Conservation (phyloP, 1,140 invertebrate genomes). For the Oryzaephilus surinamensis region DNA sequence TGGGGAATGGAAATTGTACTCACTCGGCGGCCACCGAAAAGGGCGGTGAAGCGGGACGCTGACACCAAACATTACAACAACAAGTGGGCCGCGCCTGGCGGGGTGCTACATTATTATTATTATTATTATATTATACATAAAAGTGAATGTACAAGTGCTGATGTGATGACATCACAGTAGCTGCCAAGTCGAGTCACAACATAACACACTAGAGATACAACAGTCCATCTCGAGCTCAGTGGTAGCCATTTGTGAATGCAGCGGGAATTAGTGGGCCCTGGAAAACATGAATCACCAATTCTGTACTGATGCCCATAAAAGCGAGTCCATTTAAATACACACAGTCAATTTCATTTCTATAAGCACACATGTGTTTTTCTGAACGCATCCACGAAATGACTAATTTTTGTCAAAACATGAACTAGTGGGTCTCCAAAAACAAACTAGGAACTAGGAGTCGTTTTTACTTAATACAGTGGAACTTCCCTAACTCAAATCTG, state of each 20-base stretch:
- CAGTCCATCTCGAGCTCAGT: slow-evolving; percentile 52
- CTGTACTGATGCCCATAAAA: background rate
- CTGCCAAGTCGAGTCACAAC: slow-evolving; percentile 28
- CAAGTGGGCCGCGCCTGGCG: slow-evolving; percentile 35
- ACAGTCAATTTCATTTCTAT: no score
- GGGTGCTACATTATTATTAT: slow-evolving; percentile 34
- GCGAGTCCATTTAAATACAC: no score
- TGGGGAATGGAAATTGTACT: background rate
- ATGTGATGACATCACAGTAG: slow-evolving; percentile 36
- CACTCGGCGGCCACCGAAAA: slow-evolving; percentile 20
- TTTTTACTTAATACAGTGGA: no score
- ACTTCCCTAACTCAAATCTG: no score
- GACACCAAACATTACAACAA: slow-evolving; percentile 39
- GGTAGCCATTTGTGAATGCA: slow-evolving; percentile 89
- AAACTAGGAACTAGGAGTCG: no score
- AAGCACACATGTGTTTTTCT: no score
- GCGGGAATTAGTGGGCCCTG: slow-evolving; percentile 87
- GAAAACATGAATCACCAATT: slow-evolving; percentile 35
- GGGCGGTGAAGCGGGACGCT: slow-evolving; percentile 28
- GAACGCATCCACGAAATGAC: no score
- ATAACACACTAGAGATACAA: slow-evolving; percentile 18
- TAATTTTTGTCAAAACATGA: no score
- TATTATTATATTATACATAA: slow-evolving; percentile 29
- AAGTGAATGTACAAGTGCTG: slow-evolving; percentile 39
- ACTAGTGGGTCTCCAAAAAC: no score